Evolutionary conservation across 2,113 vertebrate species (phyloP).

Genomic region (Buteo buteo): DNA sequence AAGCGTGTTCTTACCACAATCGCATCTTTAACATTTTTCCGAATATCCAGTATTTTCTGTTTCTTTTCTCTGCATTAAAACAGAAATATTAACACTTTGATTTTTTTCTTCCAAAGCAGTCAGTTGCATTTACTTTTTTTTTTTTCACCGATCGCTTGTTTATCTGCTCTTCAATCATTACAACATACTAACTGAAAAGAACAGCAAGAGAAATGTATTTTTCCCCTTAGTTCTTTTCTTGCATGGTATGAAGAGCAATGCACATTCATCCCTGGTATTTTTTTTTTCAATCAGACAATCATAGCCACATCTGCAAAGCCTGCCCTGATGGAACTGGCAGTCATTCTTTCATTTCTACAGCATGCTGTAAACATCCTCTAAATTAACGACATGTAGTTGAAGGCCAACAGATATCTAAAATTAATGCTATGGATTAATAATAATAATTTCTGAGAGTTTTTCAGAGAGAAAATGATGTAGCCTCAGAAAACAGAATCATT

Average conservation of each 20-base stretch:
- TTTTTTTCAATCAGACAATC: neutral
- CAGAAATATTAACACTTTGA: slow-evolving; percentile 43
- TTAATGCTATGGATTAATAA: neutral
- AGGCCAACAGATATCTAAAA: neutral
- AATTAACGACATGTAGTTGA: neutral
- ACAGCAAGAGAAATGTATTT: neutral
- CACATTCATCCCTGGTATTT: neutral
- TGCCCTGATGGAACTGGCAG: slow-evolving; percentile 12
- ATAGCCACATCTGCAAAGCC: slow-evolving; percentile 22
- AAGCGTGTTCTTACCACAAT: slow-evolving; percentile 90
- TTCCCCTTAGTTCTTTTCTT: neutral
- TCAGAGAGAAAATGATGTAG: slow-evolving; percentile 14
- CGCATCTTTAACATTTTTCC: slow-evolving; percentile 99
- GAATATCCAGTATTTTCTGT: slow-evolving; percentile 99
- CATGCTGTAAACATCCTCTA: slow-evolving; percentile 9
- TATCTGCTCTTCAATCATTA: slow-evolving; percentile 9
- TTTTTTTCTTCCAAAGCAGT: neutral
- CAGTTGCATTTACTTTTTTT: neutral
- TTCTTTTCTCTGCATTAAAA: slow-evolving; percentile 93
- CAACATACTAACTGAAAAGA: neutral
- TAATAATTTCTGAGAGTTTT: neutral
- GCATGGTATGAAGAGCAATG: neutral
- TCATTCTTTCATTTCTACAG: neutral
- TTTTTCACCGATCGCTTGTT: neutral
- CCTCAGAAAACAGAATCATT: slow-evolving; percentile 6